These are phyloP conservation scores for Lycodopsis pacificus DNA, from an alignment of 2,797 vertebrate genomes.

Conservation along the genomic window DNA sequence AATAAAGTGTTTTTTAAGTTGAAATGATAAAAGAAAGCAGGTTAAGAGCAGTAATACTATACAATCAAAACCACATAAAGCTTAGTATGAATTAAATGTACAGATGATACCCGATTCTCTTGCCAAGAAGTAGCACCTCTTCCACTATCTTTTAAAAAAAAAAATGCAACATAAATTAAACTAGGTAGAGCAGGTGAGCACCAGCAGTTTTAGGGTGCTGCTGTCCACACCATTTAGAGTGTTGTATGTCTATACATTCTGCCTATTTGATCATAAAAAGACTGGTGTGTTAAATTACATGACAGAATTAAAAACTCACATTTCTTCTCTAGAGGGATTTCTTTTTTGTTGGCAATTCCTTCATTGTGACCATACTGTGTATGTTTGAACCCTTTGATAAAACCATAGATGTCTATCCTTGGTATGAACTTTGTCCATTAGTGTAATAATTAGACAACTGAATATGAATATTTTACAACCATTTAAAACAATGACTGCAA, in stretches of 20 bases:
- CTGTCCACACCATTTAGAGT: background rate
- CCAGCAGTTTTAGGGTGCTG: constrained; percentile 9
- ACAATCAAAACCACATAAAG: constrained; percentile 70
- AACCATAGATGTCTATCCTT: constrained; percentile 48
- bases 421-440: constrained; percentile 65
- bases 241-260: background rate
- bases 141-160: constrained; percentile 35
- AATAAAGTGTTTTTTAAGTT: background rate
- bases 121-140: constrained; percentile 35
- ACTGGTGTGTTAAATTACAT: background rate
- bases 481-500: constrained; percentile 92
- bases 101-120: constrained; percentile 54
- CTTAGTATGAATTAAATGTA: constrained; percentile 65
- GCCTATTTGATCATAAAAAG: constrained; percentile 1
- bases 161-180: constrained; percentile 41
- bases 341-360: constrained; percentile 47
- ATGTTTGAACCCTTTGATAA: constrained; percentile 56
- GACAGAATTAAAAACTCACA: background rate
- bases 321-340: constrained; percentile 10
- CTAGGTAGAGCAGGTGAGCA: constrained; percentile 34
- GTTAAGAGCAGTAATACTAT: constrained; percentile 63
- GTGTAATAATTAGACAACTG: constrained; percentile 68
- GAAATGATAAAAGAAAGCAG: constrained; percentile 41
- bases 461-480: constrained; percentile 84
- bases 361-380: constrained; percentile 62